Conservation (phyloP, 2,113 vertebrate genomes). For the Eublepharis macularius region DNA sequence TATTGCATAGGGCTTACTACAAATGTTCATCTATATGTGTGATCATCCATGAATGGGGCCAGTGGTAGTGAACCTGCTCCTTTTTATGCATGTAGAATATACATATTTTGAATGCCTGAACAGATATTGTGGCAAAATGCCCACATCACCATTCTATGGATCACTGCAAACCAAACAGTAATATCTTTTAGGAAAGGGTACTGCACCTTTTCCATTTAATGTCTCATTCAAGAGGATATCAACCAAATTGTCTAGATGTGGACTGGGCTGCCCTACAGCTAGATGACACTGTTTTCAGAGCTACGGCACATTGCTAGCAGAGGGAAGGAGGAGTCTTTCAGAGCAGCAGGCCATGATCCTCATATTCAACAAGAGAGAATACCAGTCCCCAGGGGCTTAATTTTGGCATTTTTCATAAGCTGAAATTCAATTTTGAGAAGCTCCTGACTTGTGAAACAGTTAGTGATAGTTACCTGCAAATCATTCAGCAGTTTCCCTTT, state of each 20-base stretch:
- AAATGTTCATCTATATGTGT: no score
- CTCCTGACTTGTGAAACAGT: background rate
- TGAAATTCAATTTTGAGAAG: conserved; percentile 18
- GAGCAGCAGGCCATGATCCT: background rate
- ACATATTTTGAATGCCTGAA: no score
- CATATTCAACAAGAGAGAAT: background rate
- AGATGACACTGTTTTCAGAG: background rate
- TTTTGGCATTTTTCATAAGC: conserved; percentile 11
- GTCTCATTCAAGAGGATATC: background rate
- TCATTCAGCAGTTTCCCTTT: conserved; percentile 1
- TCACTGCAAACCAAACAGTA: background rate
- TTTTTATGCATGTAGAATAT: no score
- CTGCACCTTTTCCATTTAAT: background rate
- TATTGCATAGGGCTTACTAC: no score
- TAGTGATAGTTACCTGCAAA: conserved; percentile 15
- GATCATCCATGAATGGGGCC: no score
- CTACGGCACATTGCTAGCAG: background rate
- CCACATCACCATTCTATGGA: background rate
- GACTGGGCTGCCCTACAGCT: background rate
- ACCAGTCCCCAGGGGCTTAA: background rate
- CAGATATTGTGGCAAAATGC: background rate
- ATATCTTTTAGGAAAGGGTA: background rate
- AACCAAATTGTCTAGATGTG: background rate
- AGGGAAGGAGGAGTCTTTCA: background rate
- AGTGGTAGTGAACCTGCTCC: no score